Conservation (phyloP, 2,888 invertebrate genomes). For the Syritta pipiens region DNA sequence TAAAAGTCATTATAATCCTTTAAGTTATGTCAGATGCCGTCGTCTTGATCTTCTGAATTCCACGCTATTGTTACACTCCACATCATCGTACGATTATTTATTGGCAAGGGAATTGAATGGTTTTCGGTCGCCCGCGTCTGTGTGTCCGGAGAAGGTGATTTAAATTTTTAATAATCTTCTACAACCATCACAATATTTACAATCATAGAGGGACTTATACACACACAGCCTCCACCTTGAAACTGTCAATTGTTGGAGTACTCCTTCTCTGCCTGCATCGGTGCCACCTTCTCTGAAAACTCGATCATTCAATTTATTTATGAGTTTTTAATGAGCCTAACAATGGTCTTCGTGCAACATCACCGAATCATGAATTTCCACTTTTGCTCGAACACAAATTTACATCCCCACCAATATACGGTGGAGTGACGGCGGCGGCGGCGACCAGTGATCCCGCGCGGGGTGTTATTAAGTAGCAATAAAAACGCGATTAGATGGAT, state of each 20-base stretch:
- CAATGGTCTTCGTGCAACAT: constrained; percentile 66
- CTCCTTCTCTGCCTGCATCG: constrained; percentile 1
- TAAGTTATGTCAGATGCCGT: constrained; percentile 26
- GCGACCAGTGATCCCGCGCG: background rate
- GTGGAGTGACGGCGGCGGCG: background rate
- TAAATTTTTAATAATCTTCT: constrained; percentile 64
- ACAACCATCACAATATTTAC: constrained; percentile 65
- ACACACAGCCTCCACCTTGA: background rate
- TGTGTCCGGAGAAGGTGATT: constrained; percentile 17
- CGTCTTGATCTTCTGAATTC: constrained; percentile 36
- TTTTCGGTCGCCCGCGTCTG: background rate
- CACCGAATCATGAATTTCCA: constrained; percentile 67
- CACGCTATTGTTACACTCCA: constrained; percentile 45
- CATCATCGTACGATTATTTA: constrained; percentile 58
- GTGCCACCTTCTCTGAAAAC: constrained; percentile 18
- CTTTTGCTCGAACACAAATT: constrained; percentile 66
- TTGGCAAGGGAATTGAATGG: constrained; percentile 65
- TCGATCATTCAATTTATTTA: constrained; percentile 68
- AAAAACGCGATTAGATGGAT: constrained; percentile 67
- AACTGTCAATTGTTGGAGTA: constrained; percentile 51
- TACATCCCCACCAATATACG: constrained; percentile 50
- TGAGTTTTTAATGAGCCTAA: constrained; percentile 68
- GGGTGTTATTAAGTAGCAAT: constrained; percentile 68
- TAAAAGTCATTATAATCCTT: constrained; percentile 58
- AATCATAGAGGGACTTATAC: constrained; percentile 23